phyloP scores from a whole-genome alignment of 2,797 vertebrate species.

The Peromyscus attwateri region DNA sequence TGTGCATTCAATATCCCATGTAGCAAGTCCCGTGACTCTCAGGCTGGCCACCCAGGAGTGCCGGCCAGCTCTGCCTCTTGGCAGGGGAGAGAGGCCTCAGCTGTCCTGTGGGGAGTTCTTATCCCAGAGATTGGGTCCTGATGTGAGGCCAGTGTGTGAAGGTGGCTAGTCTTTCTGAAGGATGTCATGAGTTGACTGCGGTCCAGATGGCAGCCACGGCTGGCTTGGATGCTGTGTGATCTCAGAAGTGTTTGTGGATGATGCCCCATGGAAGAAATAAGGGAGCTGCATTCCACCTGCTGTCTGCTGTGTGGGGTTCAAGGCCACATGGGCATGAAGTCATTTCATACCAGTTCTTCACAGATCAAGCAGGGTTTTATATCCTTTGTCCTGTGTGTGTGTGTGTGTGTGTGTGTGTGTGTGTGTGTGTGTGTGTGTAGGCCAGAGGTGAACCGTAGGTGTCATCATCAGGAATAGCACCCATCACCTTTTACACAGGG shows the following conservation, averaged over 20 bases:
- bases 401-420: background rate
- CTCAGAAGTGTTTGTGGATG: rapidly evolving
- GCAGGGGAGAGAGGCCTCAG: background rate
- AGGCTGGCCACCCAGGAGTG: constrained; percentile 48
- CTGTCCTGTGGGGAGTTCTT: background rate
- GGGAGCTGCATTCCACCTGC: rapidly evolving
- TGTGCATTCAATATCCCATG: constrained; percentile 43
- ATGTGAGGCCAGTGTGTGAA: background rate
- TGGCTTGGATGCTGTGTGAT: background rate
- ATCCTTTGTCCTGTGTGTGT: background rate
- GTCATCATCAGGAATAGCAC: background rate
- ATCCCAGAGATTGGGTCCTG: background rate
- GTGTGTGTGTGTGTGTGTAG: background rate
- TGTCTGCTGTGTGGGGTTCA: rapidly evolving
- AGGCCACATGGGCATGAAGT: background rate
- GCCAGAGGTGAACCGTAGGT: background rate
- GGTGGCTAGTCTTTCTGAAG: background rate
- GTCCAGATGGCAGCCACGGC: background rate
- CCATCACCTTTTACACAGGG: background rate
- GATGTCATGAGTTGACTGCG: background rate
- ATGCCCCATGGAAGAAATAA: background rate
- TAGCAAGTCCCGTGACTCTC: constrained; percentile 66
- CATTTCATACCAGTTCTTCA: rapidly evolving
- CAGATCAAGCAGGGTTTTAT: background rate
- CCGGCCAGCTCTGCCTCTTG: background rate